These are phyloP conservation scores for Perognathus longimembris DNA, from an alignment of 2,113 vertebrate species.

Conservation along the genomic window DNA sequence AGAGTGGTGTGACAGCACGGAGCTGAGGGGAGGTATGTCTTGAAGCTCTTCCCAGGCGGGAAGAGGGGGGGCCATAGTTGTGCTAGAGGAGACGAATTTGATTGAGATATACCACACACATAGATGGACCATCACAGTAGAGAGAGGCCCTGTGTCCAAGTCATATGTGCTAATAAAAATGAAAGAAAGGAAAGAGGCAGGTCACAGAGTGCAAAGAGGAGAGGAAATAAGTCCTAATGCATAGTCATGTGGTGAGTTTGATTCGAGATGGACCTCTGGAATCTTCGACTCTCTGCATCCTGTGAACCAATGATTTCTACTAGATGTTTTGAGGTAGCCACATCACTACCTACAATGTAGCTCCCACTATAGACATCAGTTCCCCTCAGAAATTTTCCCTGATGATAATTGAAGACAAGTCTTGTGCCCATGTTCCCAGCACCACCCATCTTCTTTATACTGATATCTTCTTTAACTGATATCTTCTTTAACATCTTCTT, in stretches of 20 bases:
- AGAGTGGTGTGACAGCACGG: neutral
- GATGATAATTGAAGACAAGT: neutral
- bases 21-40: no score
- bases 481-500: neutral
- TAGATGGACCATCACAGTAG: no score
- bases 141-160: no score
- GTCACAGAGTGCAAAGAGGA: neutral
- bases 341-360: neutral
- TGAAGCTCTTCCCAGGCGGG: no score
- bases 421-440: neutral
- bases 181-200: neutral
- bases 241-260: neutral
- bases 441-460: neutral
- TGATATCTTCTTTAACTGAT: no score
- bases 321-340: neutral
- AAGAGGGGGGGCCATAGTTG: no score
- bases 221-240: neutral
- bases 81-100: no score
- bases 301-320: neutral
- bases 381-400: neutral
- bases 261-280: neutral
- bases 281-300: neutral
- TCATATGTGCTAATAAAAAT: no score
- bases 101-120: no score
- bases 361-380: neutral